These are phyloP conservation scores for Syngnathus typhle DNA, from an alignment of 2,113 vertebrate genomes.

Conservation along the genomic window DNA sequence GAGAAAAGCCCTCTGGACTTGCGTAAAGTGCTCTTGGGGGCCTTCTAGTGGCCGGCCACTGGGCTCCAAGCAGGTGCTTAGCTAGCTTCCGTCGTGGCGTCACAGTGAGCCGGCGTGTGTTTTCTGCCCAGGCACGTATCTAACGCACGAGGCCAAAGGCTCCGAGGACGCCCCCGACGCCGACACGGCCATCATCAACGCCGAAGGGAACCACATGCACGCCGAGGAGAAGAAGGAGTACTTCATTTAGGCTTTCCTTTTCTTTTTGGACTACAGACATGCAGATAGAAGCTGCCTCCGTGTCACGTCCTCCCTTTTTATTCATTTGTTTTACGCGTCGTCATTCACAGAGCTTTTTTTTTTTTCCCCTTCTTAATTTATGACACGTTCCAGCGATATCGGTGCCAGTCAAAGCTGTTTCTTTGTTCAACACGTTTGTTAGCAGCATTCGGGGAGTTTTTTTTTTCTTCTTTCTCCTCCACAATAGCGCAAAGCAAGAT, in stretches of 20 bases:
- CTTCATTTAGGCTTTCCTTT: slow-evolving; percentile 83
- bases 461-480: not conserved
- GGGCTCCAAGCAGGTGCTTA: no score
- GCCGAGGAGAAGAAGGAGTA: slow-evolving; percentile 99
- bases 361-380: not conserved
- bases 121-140: slow-evolving; percentile 83
- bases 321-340: slow-evolving; percentile 7
- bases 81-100: not conserved
- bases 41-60: no score
- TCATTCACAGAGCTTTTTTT: not conserved
- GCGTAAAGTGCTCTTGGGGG: not conserved
- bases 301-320: slow-evolving; percentile 37
- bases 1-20: no score
- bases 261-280: slow-evolving; percentile 45
- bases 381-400: not conserved
- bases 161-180: slow-evolving; percentile 96
- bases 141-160: slow-evolving; percentile 99
- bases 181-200: slow-evolving; percentile 98
- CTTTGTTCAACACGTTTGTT: not conserved
- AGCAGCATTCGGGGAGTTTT: not conserved
- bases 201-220: slow-evolving; percentile 96
- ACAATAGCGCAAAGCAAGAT: not conserved
- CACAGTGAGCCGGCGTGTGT: slow-evolving; percentile 20
- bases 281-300: slow-evolving; percentile 60
- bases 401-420: not conserved